Conservation (phyloP, 2,113 vertebrate species). For the Erythrocercus mccallii region DNA sequence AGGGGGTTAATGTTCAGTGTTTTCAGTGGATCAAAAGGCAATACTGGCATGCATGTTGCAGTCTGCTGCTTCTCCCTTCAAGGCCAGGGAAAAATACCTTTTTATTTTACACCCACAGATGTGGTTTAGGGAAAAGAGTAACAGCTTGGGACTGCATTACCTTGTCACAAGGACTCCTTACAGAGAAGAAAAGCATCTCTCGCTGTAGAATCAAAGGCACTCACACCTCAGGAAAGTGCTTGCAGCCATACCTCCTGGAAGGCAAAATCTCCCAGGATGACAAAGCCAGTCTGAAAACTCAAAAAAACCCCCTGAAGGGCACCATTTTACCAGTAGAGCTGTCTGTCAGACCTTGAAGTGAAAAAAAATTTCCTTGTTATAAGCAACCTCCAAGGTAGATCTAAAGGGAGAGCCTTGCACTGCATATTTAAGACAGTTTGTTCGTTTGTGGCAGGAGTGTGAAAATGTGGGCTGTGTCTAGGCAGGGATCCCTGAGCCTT, state of each 20-base stretch:
- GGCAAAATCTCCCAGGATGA: neutral
- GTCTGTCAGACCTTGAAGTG: neutral
- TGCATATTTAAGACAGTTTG: neutral
- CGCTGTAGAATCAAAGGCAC: neutral
- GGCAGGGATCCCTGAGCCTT: neutral
- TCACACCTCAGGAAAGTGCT: neutral
- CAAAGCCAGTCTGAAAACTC: neutral
- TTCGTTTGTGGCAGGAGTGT: neutral
- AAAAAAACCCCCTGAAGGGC: neutral
- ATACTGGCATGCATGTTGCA: neutral
- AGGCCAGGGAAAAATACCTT: neutral
- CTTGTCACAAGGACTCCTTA: neutral
- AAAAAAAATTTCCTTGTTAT: neutral
- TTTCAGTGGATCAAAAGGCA: neutral
- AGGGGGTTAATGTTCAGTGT: neutral
- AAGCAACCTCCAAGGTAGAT: neutral
- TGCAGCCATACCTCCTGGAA: neutral
- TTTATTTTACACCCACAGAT: neutral
- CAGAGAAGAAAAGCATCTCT: neutral
- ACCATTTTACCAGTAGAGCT: neutral
- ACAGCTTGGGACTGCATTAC: neutral
- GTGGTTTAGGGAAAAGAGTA: neutral
- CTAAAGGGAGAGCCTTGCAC: neutral
- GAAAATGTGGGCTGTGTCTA: fast-evolving
- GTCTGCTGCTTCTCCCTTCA: neutral